Evolutionary conservation across 2,888 invertebrate genomes (phyloP).

Genomic region (Drosophila aldrichi): DNA sequence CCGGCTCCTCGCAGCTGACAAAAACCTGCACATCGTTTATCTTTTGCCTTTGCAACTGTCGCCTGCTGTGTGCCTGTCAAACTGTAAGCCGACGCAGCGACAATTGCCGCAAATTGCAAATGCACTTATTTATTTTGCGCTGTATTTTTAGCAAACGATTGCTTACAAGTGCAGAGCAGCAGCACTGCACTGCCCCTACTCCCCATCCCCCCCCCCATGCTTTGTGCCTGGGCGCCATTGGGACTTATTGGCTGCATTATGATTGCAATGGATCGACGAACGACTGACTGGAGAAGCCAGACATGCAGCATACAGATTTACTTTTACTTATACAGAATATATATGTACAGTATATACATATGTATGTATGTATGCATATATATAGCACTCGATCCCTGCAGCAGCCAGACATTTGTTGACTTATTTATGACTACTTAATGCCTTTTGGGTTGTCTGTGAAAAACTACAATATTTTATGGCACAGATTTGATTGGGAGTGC

Average conservation of each 20-base stretch:
- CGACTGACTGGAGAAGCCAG: constrained; percentile 16
- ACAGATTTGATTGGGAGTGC: constrained; percentile 21
- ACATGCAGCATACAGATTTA: constrained; percentile 10
- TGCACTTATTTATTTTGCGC: constrained; percentile 50
- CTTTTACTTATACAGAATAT: not conserved
- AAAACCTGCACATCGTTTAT: constrained; percentile 65
- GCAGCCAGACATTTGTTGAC: constrained; percentile 36
- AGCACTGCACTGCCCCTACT: no score
- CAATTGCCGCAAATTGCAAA: constrained; percentile 75
- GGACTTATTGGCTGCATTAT: constrained; percentile 60
- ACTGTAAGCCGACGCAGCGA: constrained; percentile 49
- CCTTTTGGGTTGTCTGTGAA: constrained; percentile 18
- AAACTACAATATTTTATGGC: constrained; percentile 39
- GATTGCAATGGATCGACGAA: constrained; percentile 38
- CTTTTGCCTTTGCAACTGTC: constrained; percentile 64
- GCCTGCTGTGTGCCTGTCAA: constrained; percentile 30
- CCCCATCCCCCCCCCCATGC: not conserved
- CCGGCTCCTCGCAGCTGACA: constrained; percentile 39
- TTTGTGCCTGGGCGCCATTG: constrained; percentile 41
- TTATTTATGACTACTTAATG: constrained; percentile 45
- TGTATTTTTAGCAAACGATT: constrained; percentile 65
- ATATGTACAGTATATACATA: not conserved
- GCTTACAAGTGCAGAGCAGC: constrained; percentile 64
- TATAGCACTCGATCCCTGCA: not conserved
- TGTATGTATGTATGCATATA: not conserved